Evolutionary conservation across 2,888 invertebrate genomes (phyloP).

Genomic region (Tholera decimalis): DNA sequence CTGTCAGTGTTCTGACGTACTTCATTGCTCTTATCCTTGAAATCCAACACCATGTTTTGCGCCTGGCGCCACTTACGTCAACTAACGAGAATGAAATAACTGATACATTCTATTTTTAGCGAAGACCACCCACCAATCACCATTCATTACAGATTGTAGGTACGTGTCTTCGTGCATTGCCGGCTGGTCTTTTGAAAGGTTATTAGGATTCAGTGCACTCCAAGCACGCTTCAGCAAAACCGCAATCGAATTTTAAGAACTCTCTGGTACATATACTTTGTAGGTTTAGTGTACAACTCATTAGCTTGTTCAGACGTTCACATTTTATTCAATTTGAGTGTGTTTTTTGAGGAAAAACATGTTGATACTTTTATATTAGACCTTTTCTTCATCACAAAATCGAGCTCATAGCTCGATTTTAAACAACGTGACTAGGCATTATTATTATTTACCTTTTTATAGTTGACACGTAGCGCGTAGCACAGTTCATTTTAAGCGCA

Average conservation of each 20-base stretch:
- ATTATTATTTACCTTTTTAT: neutral
- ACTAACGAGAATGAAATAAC: neutral
- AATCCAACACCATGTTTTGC: neutral
- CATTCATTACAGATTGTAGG: constrained; percentile 1
- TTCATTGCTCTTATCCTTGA: neutral
- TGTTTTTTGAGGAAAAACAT: neutral
- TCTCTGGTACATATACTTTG: neutral
- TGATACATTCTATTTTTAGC: constrained; percentile 1
- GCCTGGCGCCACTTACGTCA: constrained; percentile 4
- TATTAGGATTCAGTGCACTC: constrained; percentile 33
- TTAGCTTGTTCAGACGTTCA: neutral
- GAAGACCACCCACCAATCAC: constrained; percentile 6
- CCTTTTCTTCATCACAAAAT: neutral
- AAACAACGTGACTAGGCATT: neutral
- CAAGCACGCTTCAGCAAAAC: constrained; percentile 4
- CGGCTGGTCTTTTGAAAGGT: neutral
- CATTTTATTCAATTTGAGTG: neutral
- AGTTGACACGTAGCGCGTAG: no score
- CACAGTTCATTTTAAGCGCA: no score
- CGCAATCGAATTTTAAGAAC: constrained; percentile 13
- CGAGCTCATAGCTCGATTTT: no score
- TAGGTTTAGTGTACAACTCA: neutral
- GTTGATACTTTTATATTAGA: neutral
- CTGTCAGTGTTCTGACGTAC: neutral
- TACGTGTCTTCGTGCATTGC: neutral